Percentiles rank a stretch among this genome's conserved stretches.
Evolutionary conservation across 2,888 invertebrate genomes (phyloP).

Genomic region (Apoda limacodes): DNA sequence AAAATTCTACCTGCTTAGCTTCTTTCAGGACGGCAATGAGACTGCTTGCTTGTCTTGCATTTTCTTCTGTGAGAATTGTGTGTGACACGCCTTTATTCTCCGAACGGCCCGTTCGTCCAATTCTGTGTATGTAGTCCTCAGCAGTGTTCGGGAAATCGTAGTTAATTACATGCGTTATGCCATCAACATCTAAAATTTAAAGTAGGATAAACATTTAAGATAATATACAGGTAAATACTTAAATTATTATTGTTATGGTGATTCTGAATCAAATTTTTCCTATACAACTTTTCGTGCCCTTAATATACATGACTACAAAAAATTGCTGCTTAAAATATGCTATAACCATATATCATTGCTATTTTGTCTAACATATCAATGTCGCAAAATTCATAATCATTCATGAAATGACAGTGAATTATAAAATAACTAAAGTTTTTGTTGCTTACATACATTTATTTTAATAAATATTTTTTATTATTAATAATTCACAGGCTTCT

Average conservation of each 20-base stretch:
- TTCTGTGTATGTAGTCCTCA: slow-evolving; percentile 84
- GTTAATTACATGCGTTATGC: slow-evolving; percentile 82
- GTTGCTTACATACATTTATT: no score
- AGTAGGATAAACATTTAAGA: slow-evolving; percentile 1
- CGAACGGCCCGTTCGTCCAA: slow-evolving; percentile 78
- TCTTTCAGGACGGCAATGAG: slow-evolving; percentile 76
- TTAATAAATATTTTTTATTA: no score
- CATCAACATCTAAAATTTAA: slow-evolving; percentile 74
- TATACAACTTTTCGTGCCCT: no score
- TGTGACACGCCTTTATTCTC: slow-evolving; percentile 78
- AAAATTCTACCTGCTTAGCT: slow-evolving; percentile 72
- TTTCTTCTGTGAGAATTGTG: slow-evolving; percentile 76
- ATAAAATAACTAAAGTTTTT: no score
- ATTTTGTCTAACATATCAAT: no score
- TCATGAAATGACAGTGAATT: no score
- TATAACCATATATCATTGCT: no score
- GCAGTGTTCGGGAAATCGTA: slow-evolving; percentile 81
- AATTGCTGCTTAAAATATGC: no score
- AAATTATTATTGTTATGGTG: neutral
- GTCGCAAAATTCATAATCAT: no score
- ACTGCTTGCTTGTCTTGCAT: slow-evolving; percentile 75
- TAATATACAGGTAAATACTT: slow-evolving; percentile 1
- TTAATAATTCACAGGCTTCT: no score
- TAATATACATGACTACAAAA: no score
- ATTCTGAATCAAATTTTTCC: no score